phyloP scores from a whole-genome alignment of 2,888 invertebrate species.

The Melipona beecheii region DNA sequence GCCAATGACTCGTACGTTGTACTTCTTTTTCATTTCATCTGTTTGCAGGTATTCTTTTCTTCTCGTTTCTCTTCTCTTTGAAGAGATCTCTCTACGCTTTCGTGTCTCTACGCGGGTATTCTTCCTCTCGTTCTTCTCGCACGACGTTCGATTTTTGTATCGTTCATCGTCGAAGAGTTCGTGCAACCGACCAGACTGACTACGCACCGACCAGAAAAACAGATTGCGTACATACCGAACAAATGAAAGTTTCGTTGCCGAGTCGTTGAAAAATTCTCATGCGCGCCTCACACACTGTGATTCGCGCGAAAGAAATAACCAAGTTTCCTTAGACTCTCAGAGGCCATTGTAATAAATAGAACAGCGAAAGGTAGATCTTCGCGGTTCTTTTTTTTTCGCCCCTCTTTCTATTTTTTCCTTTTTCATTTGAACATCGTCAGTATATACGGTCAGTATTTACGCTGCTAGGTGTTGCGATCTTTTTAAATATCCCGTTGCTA shows the following conservation, averaged over 20 bases:
- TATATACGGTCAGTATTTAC: slow-evolving; percentile 32
- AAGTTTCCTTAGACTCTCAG: slow-evolving; percentile 35
- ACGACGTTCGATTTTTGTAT: background rate
- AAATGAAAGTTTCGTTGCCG: slow-evolving; percentile 52
- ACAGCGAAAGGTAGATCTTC: slow-evolving; percentile 58
- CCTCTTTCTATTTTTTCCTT: slow-evolving; percentile 15
- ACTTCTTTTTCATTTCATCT: slow-evolving; percentile 28
- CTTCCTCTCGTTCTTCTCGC: background rate
- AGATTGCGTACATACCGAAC: slow-evolving; percentile 11
- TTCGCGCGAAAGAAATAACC: slow-evolving; percentile 10
- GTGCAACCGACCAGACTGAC: background rate
- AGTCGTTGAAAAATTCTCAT: slow-evolving; percentile 42
- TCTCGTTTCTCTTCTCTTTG: slow-evolving; percentile 8
- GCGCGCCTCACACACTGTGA: background rate
- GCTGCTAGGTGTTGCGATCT: slow-evolving; percentile 5
- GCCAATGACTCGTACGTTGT: slow-evolving; percentile 30
- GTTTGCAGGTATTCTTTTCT: slow-evolving; percentile 19
- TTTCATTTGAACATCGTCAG: slow-evolving; percentile 1
- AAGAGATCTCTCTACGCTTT: background rate
- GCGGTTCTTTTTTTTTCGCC: slow-evolving; percentile 18
- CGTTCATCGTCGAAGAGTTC: slow-evolving; percentile 3
- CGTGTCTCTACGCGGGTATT: no score
- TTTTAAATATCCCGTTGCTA: slow-evolving; percentile 28
- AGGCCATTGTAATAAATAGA: slow-evolving; percentile 58
- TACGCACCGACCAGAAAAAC: background rate